A percentile compares a stretch with the other conserved stretches of the same genome.
These are phyloP conservation scores for Ceyx margarethae DNA, from an alignment of 2,113 vertebrate species.

Conservation along the genomic window DNA sequence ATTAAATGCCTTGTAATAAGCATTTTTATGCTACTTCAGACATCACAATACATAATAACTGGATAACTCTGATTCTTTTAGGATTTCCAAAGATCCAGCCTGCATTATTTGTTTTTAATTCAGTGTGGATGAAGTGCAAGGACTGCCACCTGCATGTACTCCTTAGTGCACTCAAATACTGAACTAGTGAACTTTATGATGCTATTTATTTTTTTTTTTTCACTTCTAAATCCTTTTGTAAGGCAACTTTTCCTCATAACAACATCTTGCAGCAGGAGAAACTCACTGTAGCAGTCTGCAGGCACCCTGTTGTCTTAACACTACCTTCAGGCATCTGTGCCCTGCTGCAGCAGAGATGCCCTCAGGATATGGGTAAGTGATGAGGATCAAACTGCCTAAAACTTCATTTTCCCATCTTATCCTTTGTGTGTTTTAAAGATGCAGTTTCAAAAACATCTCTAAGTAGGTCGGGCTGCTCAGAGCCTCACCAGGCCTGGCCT, in stretches of 20 bases:
- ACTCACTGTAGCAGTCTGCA: not conserved
- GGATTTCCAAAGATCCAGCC: not conserved
- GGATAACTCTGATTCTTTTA: not conserved
- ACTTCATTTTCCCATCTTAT: not conserved
- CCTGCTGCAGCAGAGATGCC: not conserved
- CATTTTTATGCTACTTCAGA: not conserved
- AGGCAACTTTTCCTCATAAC: not conserved
- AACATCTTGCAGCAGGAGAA: not conserved
- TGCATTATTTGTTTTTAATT: not conserved
- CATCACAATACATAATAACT: not conserved
- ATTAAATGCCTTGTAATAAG: not conserved
- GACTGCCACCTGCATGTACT: not conserved
- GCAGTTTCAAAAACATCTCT: no score
- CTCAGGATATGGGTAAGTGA: not conserved
- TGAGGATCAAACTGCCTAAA: not conserved
- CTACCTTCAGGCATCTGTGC: not conserved
- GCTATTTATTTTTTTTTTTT: not conserved
- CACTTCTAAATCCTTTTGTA: not conserved
- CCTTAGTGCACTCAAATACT: not conserved
- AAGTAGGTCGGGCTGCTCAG: no score
- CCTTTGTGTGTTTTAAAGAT: not conserved
- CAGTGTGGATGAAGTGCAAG: not conserved
- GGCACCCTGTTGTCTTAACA: not conserved
- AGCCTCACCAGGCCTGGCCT: no score
- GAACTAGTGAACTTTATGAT: not conserved